A percentile compares a stretch with the other conserved stretches of the same genome.
phyloP scores from a whole-genome alignment of 2,888 invertebrate species.

The Epinotia demarniana region DNA sequence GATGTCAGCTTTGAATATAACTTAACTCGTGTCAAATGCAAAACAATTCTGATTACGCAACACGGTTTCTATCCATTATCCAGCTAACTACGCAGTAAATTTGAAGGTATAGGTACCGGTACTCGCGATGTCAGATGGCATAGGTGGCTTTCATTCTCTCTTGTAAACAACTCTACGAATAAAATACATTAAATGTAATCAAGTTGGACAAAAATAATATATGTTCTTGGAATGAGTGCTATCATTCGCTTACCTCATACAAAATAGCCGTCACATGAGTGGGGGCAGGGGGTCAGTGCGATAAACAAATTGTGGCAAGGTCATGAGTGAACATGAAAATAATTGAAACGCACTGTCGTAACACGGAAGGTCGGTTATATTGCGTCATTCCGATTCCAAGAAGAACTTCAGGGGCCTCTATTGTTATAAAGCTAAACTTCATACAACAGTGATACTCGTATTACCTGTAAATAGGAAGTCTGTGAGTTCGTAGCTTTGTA shows the following conservation, averaged over 20 bases:
- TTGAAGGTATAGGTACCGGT: neutral
- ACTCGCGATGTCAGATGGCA: neutral
- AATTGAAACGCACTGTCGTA: conserved; percentile 50
- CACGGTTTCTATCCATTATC: neutral
- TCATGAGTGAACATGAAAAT: conserved; percentile 64
- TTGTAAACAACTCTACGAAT: neutral
- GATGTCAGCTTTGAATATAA: too few relatives aligned
- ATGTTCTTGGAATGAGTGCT: conserved; percentile 54
- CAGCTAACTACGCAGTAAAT: neutral
- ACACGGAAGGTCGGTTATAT: conserved; percentile 42
- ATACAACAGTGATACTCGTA: too few relatives aligned
- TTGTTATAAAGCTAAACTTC: neutral
- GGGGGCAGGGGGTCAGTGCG: conserved; percentile 57
- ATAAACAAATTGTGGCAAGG: conserved; percentile 69
- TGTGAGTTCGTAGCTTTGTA: too few relatives aligned
- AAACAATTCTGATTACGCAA: neutral
- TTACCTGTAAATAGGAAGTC: too few relatives aligned
- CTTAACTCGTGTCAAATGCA: neutral
- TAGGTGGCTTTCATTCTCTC: neutral
- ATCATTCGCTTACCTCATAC: conserved; percentile 49
- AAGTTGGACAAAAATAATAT: conserved; percentile 12
- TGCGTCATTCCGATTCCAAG: conserved; percentile 52
- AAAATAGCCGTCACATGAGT: conserved; percentile 49
- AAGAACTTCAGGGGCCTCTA: neutral
- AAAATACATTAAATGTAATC: conserved; percentile 10